Conservation (phyloP, 2,888 invertebrate genomes). For the Apotomis turbidana region DNA sequence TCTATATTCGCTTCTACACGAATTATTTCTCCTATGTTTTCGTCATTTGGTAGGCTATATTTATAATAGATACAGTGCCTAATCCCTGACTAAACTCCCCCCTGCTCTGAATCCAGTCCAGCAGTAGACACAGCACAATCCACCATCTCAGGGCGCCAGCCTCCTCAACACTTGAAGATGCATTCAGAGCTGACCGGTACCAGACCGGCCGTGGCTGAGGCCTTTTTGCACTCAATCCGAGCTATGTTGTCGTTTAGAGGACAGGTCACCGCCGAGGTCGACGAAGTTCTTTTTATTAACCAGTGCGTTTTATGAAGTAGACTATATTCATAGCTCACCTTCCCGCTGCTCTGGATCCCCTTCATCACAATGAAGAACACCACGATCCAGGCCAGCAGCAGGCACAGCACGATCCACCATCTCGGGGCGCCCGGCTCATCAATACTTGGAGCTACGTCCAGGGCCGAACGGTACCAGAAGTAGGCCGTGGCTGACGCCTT, state of each 20-base stretch:
- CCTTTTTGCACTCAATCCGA: slow-evolving; percentile 90
- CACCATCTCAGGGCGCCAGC: slow-evolving; percentile 95
- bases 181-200: slow-evolving; percentile 95
- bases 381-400: slow-evolving; percentile 94
- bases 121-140: slow-evolving; percentile 93
- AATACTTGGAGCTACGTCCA: slow-evolving; percentile 94
- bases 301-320: background rate
- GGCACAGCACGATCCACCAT: slow-evolving; percentile 96
- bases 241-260: slow-evolving; percentile 87
- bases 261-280: slow-evolving; percentile 89
- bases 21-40: too few species aligned
- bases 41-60: too few species aligned
- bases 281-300: too few species aligned
- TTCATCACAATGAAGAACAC: slow-evolving; percentile 98
- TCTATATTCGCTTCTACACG: too few species aligned
- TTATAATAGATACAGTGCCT: too few species aligned
- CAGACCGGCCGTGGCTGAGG: slow-evolving; percentile 96
- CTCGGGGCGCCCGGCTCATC: slow-evolving; percentile 93
- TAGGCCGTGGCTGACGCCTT: slow-evolving; percentile 94
- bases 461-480: slow-evolving; percentile 95
- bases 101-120: slow-evolving; percentile 98
- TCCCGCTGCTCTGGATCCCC: slow-evolving; percentile 97
- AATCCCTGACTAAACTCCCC: slow-evolving; percentile 85
- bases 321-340: slow-evolving; percentile 80
- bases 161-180: slow-evolving; percentile 92